These are phyloP conservation scores for Leptodactylus fallax DNA, from an alignment of 2,797 vertebrate species.

Conservation along the genomic window DNA sequence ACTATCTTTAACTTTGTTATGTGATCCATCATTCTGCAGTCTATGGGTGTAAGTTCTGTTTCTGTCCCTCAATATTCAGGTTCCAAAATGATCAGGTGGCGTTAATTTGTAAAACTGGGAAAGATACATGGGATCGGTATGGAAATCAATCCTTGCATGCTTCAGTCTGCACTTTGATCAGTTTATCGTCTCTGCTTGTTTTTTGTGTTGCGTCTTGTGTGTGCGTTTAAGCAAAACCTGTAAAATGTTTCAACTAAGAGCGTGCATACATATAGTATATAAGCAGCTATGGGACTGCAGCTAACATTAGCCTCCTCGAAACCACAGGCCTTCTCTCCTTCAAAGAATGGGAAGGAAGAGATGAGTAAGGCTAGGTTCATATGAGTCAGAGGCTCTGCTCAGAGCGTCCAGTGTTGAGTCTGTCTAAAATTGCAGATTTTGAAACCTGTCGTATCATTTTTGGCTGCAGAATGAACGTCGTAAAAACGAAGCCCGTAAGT, in stretches of 20 bases:
- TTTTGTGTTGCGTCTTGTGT: neutral
- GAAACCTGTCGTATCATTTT: neutral
- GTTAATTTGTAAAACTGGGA: constrained; percentile 82
- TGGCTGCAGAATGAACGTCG: no score
- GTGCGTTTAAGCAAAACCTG: neutral
- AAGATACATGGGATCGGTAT: constrained; percentile 84
- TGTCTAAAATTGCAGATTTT: neutral
- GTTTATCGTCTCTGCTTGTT: neutral
- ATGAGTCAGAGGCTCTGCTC: no score
- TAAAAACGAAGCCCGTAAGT: no score
- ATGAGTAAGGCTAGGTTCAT: neutral
- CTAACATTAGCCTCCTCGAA: no score
- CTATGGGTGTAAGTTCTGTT: constrained; percentile 57
- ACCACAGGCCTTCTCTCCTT: neutral
- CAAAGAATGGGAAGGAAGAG: neutral
- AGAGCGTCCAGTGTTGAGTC: no score
- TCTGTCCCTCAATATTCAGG: constrained; percentile 74
- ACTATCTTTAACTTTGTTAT: neutral
- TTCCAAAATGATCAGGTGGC: constrained; percentile 83
- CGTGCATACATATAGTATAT: no score
- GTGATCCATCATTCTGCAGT: constrained; percentile 5
- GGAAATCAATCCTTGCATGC: constrained; percentile 66
- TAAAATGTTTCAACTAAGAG: neutral
- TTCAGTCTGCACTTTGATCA: constrained; percentile 6
- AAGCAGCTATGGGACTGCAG: no score